Evolutionary conservation across 2,113 vertebrate genomes (phyloP).

Genomic region (Ceuthmochares aereus): DNA sequence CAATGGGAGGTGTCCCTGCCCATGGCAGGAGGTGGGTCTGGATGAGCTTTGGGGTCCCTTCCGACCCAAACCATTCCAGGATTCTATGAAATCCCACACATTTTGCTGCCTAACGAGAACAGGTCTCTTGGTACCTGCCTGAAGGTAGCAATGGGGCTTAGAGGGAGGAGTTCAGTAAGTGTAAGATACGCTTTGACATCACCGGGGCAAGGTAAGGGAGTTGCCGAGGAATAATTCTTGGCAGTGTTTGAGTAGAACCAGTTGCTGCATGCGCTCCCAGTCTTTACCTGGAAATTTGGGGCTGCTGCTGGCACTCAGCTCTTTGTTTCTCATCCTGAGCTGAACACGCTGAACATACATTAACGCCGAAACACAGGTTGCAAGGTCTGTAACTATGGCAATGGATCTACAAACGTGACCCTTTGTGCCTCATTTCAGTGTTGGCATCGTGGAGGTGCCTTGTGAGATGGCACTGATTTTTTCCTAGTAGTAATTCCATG

Average conservation of each 20-base stretch:
- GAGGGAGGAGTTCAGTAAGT: fast-evolving
- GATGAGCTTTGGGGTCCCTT: too few species aligned
- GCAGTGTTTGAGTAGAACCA: neutral
- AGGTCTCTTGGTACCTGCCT: neutral
- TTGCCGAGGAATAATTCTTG: neutral
- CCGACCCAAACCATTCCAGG: too few species aligned
- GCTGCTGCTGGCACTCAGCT: fast-evolving
- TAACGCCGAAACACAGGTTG: neutral
- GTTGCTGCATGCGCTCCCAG: neutral
- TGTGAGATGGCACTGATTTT: neutral
- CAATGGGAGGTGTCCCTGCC: too few species aligned
- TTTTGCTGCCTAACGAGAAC: neutral
- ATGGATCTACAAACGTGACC: neutral
- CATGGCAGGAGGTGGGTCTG: too few species aligned
- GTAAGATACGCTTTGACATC: neutral
- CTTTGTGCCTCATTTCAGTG: fast-evolving
- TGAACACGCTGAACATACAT: neutral
- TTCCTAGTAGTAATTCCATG: slow-evolving; percentile 37
- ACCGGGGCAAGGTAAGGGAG: neutral
- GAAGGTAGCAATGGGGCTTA: neutral
- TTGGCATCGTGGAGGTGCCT: neutral
- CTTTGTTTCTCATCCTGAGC: neutral
- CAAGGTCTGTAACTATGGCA: neutral
- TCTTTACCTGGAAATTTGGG: neutral
- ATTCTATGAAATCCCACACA: neutral